phyloP scores from a whole-genome alignment of 1,140 invertebrate species.

The Dendrolimus kikuchii region DNA sequence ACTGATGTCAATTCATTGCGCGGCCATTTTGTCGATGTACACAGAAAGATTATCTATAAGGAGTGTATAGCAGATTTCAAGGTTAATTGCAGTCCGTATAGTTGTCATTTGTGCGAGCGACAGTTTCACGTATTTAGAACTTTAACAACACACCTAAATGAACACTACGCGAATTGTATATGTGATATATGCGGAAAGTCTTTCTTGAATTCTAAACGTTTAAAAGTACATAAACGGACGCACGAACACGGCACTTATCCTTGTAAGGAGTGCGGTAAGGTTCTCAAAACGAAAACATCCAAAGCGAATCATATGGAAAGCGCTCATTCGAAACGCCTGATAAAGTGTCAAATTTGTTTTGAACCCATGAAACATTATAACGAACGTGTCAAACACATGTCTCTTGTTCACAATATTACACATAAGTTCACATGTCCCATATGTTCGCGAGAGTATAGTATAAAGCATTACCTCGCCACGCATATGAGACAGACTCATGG shows the following conservation, averaged over 20 bases:
- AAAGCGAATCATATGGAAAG: slow-evolving; percentile 55
- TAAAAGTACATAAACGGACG: slow-evolving; percentile 52
- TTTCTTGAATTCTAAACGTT: slow-evolving; percentile 47
- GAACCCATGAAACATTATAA: slow-evolving; percentile 63
- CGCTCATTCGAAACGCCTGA: slow-evolving; percentile 42
- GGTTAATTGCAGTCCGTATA: slow-evolving; percentile 41
- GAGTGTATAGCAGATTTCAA: slow-evolving; percentile 60
- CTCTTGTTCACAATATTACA: slow-evolving; percentile 48
- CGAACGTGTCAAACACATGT: slow-evolving; percentile 59
- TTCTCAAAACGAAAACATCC: slow-evolving; percentile 49
- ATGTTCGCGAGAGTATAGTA: slow-evolving; percentile 45
- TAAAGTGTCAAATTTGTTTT: slow-evolving; percentile 58
- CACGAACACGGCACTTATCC: slow-evolving; percentile 49
- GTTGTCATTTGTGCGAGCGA: slow-evolving; percentile 45
- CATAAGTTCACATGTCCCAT: slow-evolving; percentile 52
- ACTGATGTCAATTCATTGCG: slow-evolving; percentile 42
- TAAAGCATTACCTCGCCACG: slow-evolving; percentile 58
- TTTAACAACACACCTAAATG: slow-evolving; percentile 52
- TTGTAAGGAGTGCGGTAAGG: slow-evolving; percentile 44
- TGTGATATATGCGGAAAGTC: slow-evolving; percentile 60
- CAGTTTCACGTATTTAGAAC: slow-evolving; percentile 57
- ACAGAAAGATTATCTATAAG: slow-evolving; percentile 45
- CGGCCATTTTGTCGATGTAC: slow-evolving; percentile 37
- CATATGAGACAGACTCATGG: slow-evolving; percentile 58
- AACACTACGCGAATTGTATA: slow-evolving; percentile 57